phyloP scores from a whole-genome alignment of 2,113 vertebrate species.

The Poecile atricapillus region DNA sequence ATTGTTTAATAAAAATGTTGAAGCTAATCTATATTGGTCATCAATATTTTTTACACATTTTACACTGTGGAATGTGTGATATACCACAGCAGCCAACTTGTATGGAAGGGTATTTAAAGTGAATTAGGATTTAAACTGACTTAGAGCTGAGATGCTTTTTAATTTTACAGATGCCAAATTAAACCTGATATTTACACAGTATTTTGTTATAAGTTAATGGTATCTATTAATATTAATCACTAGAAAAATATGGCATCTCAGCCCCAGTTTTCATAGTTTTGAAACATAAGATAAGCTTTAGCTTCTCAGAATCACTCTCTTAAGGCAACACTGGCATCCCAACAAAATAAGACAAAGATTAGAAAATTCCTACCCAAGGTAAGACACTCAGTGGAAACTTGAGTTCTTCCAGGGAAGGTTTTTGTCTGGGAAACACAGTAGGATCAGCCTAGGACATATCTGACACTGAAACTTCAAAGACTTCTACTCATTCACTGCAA shows the following conservation, averaged over 20 bases:
- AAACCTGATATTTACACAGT: constrained; percentile 6
- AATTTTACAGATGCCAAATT: neutral
- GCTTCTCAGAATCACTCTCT: neutral
- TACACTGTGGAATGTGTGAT: neutral
- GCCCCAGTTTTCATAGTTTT: neutral
- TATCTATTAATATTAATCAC: neutral
- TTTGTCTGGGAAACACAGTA: neutral
- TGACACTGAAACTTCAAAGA: neutral
- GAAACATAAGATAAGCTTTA: neutral
- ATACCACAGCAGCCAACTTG: neutral
- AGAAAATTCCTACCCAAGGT: neutral
- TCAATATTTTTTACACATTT: constrained; percentile 3
- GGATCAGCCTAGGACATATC: neutral
- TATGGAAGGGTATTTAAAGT: neutral
- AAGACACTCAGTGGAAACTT: neutral
- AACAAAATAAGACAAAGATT: neutral
- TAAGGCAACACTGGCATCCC: neutral
- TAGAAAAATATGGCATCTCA: neutral
- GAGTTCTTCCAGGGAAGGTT: neutral
- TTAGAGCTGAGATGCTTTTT: neutral
- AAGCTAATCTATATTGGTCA: constrained; percentile 21
- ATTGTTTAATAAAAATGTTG: constrained; percentile 55
- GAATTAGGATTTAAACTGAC: constrained; percentile 10
- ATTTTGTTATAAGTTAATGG: neutral
- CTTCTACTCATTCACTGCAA: neutral